Evolutionary conservation across 1,140 invertebrate species (phyloP).

Genomic region (Solenopsis fugax): DNA sequence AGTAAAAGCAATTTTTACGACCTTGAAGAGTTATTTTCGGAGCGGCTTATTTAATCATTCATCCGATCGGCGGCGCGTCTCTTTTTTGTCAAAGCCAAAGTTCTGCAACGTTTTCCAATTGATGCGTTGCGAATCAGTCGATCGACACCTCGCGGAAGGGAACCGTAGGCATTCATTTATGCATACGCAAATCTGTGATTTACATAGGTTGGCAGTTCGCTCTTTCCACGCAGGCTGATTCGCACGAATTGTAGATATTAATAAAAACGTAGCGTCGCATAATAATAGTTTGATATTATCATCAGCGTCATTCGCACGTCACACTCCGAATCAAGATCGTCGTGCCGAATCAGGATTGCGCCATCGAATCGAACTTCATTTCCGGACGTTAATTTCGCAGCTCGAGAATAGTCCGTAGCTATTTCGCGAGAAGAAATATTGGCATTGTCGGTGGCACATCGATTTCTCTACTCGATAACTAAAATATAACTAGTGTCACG

Average conservation of each 20-base stretch:
- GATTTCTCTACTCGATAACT: conserved; percentile 48
- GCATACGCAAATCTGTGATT: background rate
- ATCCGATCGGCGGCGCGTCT: background rate
- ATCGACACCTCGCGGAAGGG: background rate
- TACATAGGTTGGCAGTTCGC: background rate
- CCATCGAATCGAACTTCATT: conserved; percentile 59
- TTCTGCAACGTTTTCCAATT: background rate
- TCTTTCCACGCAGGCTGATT: background rate
- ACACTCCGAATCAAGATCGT: conserved; percentile 28
- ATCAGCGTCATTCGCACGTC: conserved; percentile 13
- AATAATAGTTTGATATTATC: conserved; percentile 28
- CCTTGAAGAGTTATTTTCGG: conserved; percentile 47
- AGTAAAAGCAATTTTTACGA: conserved; percentile 23
- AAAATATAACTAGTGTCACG: conserved; percentile 49
- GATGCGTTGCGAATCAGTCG: background rate
- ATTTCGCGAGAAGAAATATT: conserved; percentile 52
- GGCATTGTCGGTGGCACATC: conserved; percentile 46
- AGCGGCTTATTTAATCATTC: conserved; percentile 19
- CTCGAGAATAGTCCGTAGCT: conserved; percentile 28
- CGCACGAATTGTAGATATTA: background rate
- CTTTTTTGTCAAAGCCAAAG: background rate
- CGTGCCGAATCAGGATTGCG: conserved; percentile 48
- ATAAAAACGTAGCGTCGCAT: background rate
- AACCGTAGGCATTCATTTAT: background rate
- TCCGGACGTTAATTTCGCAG: conserved; percentile 50